Evolutionary conservation across 2,113 vertebrate genomes (phyloP).

Genomic region (Carassius carassius): DNA sequence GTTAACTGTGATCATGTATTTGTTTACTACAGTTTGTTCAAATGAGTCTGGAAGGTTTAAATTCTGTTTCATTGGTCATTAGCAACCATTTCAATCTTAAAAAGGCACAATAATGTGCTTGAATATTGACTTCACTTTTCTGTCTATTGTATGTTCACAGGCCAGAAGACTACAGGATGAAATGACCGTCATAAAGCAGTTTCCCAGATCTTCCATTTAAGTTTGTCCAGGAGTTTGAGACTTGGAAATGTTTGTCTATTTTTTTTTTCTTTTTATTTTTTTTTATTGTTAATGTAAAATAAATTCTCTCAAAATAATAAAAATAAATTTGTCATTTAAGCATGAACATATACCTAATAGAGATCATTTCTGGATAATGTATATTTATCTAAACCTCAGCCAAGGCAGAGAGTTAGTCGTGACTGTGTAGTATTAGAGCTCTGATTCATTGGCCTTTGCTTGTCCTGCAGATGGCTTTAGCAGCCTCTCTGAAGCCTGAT

Average conservation of each 20-base stretch:
- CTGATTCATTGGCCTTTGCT: constrained; percentile 35
- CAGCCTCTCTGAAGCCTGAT: constrained; percentile 53
- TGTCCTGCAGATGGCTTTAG: constrained; percentile 58
- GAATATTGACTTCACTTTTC: not conserved
- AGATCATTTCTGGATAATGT: not conserved
- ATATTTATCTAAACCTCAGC: constrained; percentile 9
- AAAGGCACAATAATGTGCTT: not conserved
- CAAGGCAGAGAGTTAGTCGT: not conserved
- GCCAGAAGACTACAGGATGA: constrained; percentile 76
- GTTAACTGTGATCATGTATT: not conserved
- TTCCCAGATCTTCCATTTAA: not conserved
- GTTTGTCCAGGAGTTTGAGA: not conserved
- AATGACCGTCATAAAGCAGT: constrained; percentile 62
- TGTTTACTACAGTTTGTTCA: not conserved
- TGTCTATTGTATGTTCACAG: constrained; percentile 65
- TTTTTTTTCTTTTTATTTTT: not conserved
- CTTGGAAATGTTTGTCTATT: constrained; percentile 9
- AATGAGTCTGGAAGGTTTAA: no score
- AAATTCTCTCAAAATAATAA: not conserved
- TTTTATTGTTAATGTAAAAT: constrained; percentile 37
- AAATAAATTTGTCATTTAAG: not conserved
- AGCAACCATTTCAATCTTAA: not conserved
- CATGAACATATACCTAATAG: not conserved
- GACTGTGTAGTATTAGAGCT: constrained; percentile 39
- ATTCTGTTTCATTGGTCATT: not conserved